Base-by-base conservation (phyloP, 2,888 invertebrate species). In the Pammene fasciana region DNA sequence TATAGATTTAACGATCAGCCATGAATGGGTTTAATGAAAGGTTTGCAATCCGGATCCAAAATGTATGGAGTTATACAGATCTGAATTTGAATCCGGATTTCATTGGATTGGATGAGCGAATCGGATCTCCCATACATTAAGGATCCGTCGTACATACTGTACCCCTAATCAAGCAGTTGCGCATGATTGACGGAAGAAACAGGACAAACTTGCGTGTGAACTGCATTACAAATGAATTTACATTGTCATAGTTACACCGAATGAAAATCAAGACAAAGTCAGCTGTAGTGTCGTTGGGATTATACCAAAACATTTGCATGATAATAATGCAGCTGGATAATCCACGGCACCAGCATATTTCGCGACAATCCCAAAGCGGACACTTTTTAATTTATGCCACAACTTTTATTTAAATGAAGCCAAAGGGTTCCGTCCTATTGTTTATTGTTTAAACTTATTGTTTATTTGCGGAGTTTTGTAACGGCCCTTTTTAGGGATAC, bases 391-490 rank as follows among this genome's bases (percentile, higher is more conserved):
- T 68, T 68, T 68, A 68, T 68, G 64, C 68, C 16, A 0, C 59
- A 68, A 64, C 64, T 68, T 68, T 68, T 65, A 68, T 65, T 68
- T 59, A 68, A 68, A 68, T 68, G 64, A 65, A 68, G 68, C 57
- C 50, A 59, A 57, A 54, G 68, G 68, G 64, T 64, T 59, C 54
- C 38, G 16, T 70, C 60, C 65, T 60, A 70, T 70, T 70, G 70
- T 70, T 70, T 65, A 68, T 68, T 62, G 68, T 68, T 62, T 34
- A 70, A 68, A 70, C 70, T 70, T 70, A 65, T 65, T 70, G 70
- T 70, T 70, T 68, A 68, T 65, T 43, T 41, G 26, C 38, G 38
- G 68, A 65, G 68, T 65, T 68, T 60, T 45, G 16, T 57, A 45
- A 41, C 50, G 13, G 50, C 52, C 64, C 68, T 59, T 68, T 68